phyloP scores from a whole-genome alignment of 2,797 vertebrate species.

The Rhabdophis nuchalis region DNA sequence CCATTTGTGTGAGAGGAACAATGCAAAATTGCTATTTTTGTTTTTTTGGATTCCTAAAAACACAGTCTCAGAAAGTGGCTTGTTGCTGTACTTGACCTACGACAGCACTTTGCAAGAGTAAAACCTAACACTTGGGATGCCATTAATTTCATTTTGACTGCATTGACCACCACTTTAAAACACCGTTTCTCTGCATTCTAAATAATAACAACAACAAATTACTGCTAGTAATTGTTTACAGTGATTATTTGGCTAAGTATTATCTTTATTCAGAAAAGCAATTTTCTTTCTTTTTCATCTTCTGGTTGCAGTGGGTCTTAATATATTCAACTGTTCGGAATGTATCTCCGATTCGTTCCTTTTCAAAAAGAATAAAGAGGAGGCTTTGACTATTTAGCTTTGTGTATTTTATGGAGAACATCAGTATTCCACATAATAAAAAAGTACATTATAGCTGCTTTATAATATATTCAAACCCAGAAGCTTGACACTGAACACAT shows the following conservation, averaged over 20 bases:
- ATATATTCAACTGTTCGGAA: neutral
- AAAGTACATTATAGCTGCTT: conserved; percentile 41
- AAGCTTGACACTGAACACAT: conserved; percentile 52
- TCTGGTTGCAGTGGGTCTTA: neutral
- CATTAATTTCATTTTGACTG: neutral
- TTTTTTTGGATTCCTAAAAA: neutral
- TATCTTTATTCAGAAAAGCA: neutral
- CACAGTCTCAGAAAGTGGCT: fast-evolving
- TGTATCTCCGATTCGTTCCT: conserved; percentile 11
- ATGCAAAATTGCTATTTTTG: neutral
- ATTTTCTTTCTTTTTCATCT: neutral
- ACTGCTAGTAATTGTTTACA: neutral
- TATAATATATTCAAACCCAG: conserved; percentile 41
- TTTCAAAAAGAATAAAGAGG: conserved; percentile 43
- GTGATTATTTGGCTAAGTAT: conserved; percentile 7
- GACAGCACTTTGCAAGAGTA: fast-evolving
- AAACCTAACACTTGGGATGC: fast-evolving
- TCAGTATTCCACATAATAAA: conserved; percentile 47
- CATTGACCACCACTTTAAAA: fast-evolving
- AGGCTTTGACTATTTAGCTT: conserved; percentile 43
- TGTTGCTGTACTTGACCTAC: fast-evolving
- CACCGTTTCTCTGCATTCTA: neutral
- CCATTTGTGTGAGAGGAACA: neutral
- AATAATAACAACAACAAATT: neutral
- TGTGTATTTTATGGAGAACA: conserved; percentile 41